These are phyloP conservation scores for Poeciliopsis occidentalis DNA, from an alignment of 2,113 vertebrate species.

Conservation along the genomic window DNA sequence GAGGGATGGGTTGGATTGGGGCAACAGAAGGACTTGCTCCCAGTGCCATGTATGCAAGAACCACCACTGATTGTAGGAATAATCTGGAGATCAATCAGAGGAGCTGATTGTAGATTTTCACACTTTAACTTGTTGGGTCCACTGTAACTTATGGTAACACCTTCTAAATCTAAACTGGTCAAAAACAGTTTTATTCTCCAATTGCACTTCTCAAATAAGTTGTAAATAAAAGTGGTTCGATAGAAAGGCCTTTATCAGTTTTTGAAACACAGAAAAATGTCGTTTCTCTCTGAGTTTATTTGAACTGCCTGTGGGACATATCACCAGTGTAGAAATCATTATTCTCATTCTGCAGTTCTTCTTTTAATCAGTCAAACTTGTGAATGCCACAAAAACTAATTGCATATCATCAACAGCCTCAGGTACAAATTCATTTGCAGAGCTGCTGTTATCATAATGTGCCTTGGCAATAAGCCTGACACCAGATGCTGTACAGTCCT, in stretches of 20 bases:
- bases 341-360: not conserved
- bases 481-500: not conserved
- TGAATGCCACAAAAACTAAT: not conserved
- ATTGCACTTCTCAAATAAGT: too few species aligned
- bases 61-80: not conserved
- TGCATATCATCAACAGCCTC: not conserved
- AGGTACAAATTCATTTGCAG: not conserved
- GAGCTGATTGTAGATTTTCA: too few species aligned
- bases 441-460: not conserved
- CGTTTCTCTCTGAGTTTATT: not conserved
- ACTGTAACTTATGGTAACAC: not conserved
- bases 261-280: not conserved
- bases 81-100: not conserved
- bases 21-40: too few species aligned
- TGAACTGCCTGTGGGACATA: not conserved
- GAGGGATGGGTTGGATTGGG: not conserved
- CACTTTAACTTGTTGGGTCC: too few species aligned
- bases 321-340: not conserved
- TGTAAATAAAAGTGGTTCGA: too few species aligned
- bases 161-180: not conserved
- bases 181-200: not conserved
- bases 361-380: not conserved
- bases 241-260: not conserved
- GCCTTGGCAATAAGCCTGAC: not conserved
- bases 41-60: too few species aligned